A percentile compares a stretch with the other conserved stretches of the same genome.
phyloP scores from a whole-genome alignment of 2,888 invertebrate species.

The Perdita meconis region DNA sequence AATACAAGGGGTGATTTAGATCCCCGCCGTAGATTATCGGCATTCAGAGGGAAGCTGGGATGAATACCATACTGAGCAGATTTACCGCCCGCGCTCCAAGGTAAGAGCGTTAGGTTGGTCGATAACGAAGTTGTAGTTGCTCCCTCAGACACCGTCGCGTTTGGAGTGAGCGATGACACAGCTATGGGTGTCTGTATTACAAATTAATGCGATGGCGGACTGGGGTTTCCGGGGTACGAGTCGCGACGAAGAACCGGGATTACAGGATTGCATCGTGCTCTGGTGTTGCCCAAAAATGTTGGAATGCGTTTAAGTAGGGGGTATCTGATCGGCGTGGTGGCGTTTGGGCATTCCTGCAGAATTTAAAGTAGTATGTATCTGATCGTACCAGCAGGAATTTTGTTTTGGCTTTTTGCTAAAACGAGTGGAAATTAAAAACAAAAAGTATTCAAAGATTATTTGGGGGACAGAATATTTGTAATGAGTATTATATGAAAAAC shows the following conservation, averaged over 20 bases:
- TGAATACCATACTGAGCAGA: conserved; percentile 38
- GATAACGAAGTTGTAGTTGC: conserved; percentile 14
- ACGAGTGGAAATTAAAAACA: too few relatives aligned
- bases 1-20: conserved; percentile 45
- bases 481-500: too few relatives aligned
- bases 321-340: too few relatives aligned
- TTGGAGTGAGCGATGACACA: neutral
- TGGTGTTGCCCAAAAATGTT: neutral
- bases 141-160: neutral
- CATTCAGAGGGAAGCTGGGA: conserved; percentile 17
- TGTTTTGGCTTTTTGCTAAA: too few relatives aligned
- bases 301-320: neutral
- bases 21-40: conserved; percentile 38
- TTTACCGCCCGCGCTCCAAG: conserved; percentile 16
- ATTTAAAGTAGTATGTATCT: too few relatives aligned
- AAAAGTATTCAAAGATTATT: too few relatives aligned
- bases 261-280: neutral
- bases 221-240: neutral
- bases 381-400: too few relatives aligned
- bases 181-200: neutral
- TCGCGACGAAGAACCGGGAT: neutral
- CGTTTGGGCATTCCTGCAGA: too few relatives aligned
- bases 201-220: neutral
- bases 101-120: conserved; percentile 3
- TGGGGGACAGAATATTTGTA: too few relatives aligned